A percentile compares a stretch with the other conserved stretches of the same genome.
Evolutionary conservation across 2,113 vertebrate species (phyloP).

Genomic region (Ardeotis arabs): DNA sequence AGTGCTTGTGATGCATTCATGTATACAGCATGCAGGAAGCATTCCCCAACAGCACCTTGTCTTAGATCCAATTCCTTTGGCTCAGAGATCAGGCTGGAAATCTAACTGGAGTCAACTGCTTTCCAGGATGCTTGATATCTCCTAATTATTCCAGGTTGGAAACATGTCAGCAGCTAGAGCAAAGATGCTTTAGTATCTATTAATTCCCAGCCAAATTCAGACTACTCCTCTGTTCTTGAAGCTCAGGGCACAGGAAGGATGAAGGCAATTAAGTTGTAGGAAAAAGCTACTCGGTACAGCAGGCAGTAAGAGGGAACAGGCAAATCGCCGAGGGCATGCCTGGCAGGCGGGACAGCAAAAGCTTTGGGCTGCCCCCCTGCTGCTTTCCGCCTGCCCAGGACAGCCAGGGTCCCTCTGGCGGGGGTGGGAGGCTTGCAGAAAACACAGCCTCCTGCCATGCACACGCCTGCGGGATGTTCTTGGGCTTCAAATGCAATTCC

Average conservation of each 20-base stretch:
- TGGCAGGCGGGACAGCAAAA: background rate
- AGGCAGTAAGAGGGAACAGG: background rate
- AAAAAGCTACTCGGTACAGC: rapidly evolving
- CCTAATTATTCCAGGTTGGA: constrained; percentile 45
- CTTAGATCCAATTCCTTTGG: constrained; percentile 12
- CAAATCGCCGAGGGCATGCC: rapidly evolving
- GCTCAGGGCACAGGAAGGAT: background rate
- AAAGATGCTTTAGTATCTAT: background rate
- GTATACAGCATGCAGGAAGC: background rate
- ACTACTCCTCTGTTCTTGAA: background rate
- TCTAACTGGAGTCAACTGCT: constrained; percentile 16
- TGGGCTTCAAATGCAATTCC: background rate
- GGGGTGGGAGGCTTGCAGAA: background rate
- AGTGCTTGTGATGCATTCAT: background rate
- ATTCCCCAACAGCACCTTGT: background rate
- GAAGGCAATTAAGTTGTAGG: background rate
- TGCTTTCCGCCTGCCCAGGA: rapidly evolving
- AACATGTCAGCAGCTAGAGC: background rate
- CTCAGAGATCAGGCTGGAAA: constrained; percentile 31
- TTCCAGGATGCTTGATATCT: constrained; percentile 15
- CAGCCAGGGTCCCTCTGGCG: rapidly evolving
- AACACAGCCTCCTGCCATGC: background rate
- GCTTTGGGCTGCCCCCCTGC: background rate
- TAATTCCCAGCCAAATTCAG: background rate
- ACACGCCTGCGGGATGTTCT: rapidly evolving